These are phyloP conservation scores for Barypeithes pellucidus DNA, from an alignment of 2,888 invertebrate species.

Conservation along the genomic window DNA sequence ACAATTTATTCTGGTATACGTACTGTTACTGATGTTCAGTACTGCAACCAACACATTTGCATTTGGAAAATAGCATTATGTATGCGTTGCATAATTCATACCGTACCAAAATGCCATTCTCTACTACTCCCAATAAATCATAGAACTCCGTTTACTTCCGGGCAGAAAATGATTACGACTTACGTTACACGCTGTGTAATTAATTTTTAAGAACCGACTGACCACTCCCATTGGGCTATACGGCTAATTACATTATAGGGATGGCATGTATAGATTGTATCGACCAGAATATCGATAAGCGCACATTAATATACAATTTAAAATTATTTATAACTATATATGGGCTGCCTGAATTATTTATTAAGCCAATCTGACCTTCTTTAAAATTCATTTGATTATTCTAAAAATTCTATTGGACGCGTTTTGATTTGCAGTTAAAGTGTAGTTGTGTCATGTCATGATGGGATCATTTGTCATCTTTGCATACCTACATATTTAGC, in stretches of 20 bases:
- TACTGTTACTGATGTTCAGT: neutral
- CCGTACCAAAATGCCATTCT: neutral
- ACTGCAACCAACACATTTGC: neutral
- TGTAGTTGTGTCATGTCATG: too few species aligned
- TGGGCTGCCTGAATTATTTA: too few species aligned
- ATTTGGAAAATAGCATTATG: neutral
- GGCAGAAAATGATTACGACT: slow-evolving; percentile 5
- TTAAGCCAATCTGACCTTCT: too few species aligned
- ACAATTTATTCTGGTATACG: too few species aligned
- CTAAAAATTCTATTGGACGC: too few species aligned
- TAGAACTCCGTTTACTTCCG: slow-evolving; percentile 13
- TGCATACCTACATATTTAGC: too few species aligned
- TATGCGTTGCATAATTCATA: slow-evolving; percentile 1
- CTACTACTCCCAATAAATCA: slow-evolving; percentile 12
- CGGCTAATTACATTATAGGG: slow-evolving; percentile 7
- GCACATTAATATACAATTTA: too few species aligned
- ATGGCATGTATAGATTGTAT: neutral
- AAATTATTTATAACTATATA: too few species aligned
- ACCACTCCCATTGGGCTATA: slow-evolving; percentile 15
- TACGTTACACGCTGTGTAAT: slow-evolving; percentile 3
- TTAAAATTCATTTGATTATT: too few species aligned
- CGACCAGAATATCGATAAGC: too few species aligned
- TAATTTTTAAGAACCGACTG: slow-evolving; percentile 14
- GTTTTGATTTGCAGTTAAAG: too few species aligned
- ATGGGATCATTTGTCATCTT: too few species aligned